Percentiles rank a stretch among this genome's conserved stretches.
Evolutionary conservation across 2,888 invertebrate genomes (phyloP).

Genomic region (Poecilobothrus nobilitatus): DNA sequence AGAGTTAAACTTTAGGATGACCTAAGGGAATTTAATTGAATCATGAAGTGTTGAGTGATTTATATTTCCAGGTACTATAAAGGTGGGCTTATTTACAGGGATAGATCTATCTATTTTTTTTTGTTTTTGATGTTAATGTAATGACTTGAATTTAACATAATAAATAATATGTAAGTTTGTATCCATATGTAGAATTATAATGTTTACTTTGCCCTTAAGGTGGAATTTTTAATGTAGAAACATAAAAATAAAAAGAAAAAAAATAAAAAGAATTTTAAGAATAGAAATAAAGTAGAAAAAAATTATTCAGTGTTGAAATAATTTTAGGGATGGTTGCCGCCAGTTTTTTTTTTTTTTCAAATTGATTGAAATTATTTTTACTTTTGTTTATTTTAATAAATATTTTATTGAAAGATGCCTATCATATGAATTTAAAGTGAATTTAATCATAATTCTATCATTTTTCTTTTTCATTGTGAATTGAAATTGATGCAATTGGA

Average conservation of each 20-base stretch:
- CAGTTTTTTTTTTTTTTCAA: too few relatives aligned
- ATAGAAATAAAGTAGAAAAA: not conserved
- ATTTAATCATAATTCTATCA: too few relatives aligned
- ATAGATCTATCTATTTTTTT: too few relatives aligned
- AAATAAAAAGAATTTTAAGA: too few relatives aligned
- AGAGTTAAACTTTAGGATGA: not conserved
- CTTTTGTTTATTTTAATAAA: too few relatives aligned
- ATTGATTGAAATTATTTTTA: too few relatives aligned
- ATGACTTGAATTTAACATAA: too few relatives aligned
- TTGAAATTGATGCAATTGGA: too few relatives aligned
- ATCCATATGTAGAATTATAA: not conserved
- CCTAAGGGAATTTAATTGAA: constrained; percentile 4
- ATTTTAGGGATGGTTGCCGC: not conserved
- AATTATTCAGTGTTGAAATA: not conserved
- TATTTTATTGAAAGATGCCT: too few relatives aligned
- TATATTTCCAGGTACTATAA: not conserved
- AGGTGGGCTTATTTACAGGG: not conserved
- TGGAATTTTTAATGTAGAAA: not conserved
- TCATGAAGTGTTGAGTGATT: constrained; percentile 6
- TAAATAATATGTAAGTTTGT: not conserved
- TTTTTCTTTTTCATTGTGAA: too few relatives aligned
- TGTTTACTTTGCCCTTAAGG: constrained; percentile 1
- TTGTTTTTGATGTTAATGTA: too few relatives aligned
- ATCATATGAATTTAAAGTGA: too few relatives aligned
- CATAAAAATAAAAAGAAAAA: not conserved